Conservation (phyloP, 2,888 invertebrate genomes). For the Tachina fera region DNA sequence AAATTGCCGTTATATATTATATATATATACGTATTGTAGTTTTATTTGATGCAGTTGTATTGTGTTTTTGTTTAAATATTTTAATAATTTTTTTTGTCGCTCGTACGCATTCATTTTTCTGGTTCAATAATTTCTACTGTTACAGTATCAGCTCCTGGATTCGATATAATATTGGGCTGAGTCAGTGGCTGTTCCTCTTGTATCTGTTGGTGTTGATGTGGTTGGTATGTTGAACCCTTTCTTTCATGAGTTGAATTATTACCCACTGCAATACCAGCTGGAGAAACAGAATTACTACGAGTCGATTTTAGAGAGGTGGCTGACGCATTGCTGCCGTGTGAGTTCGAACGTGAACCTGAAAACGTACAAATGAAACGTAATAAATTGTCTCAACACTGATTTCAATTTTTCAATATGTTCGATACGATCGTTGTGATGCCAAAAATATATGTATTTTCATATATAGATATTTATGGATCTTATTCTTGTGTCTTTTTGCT, state of each 20-base stretch:
- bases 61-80: background rate
- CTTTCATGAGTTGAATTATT: slow-evolving; percentile 75
- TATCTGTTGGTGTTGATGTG: slow-evolving; percentile 70
- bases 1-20: background rate
- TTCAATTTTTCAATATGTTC: background rate
- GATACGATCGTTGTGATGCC: background rate
- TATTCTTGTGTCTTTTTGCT: background rate
- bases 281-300: slow-evolving; percentile 84
- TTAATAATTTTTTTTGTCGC: slow-evolving; percentile 38
- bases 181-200: slow-evolving; percentile 78
- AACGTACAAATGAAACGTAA: slow-evolving; percentile 22
- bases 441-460: background rate
- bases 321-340: slow-evolving; percentile 89
- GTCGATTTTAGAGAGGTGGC: slow-evolving; percentile 88
- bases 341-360: slow-evolving; percentile 85
- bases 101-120: slow-evolving; percentile 83
- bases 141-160: slow-evolving; percentile 86
- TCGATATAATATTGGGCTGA: slow-evolving; percentile 81
- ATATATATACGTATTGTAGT: background rate
- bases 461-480: no score
- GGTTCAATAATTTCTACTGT: slow-evolving; percentile 91
- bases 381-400: background rate
- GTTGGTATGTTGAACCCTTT: slow-evolving; percentile 73
- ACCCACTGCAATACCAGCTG: slow-evolving; percentile 76
- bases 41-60: background rate